Evolutionary conservation across 2,888 invertebrate species (phyloP).

Genomic region (Tiphia femorata): DNA sequence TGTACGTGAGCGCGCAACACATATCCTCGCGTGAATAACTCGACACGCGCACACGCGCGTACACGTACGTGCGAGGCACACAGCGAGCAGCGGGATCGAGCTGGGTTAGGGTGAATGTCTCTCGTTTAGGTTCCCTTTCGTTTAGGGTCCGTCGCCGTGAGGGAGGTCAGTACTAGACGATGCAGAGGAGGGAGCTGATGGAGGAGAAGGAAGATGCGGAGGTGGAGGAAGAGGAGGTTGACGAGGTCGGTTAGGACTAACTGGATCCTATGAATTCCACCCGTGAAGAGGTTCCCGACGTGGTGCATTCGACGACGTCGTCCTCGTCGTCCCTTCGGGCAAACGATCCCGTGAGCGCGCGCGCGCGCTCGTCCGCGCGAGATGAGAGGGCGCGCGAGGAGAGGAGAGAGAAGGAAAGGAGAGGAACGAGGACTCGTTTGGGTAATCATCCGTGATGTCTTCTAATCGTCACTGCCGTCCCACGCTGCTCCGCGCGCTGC

Average conservation of each 20-base stretch:
- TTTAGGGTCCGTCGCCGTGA: slow-evolving; percentile 9
- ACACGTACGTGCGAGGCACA: slow-evolving; percentile 13
- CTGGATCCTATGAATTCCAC: background rate
- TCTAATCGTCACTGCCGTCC: no score
- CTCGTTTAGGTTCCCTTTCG: slow-evolving; percentile 14
- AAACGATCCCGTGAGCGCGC: background rate
- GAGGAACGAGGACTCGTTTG: no score
- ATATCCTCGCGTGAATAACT: background rate
- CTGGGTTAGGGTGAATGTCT: slow-evolving; percentile 35
- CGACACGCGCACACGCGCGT: background rate
- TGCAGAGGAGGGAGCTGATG: no score
- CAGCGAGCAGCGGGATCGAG: slow-evolving; percentile 13
- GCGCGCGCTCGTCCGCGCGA: background rate
- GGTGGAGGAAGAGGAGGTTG: no score
- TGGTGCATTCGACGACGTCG: background rate
- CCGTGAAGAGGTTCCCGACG: background rate
- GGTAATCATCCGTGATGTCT: no score
- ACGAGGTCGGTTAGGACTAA: slow-evolving; percentile 1
- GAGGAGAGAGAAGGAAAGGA: slow-evolving; percentile 6
- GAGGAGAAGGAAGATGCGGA: no score
- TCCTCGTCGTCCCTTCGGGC: no score
- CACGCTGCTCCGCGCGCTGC: no score
- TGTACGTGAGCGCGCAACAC: background rate
- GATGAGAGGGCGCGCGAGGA: background rate
- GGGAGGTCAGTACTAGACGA: slow-evolving; percentile 11